Base-by-base conservation (phyloP, 2,113 vertebrate species). In the Plotosus lineatus region DNA sequence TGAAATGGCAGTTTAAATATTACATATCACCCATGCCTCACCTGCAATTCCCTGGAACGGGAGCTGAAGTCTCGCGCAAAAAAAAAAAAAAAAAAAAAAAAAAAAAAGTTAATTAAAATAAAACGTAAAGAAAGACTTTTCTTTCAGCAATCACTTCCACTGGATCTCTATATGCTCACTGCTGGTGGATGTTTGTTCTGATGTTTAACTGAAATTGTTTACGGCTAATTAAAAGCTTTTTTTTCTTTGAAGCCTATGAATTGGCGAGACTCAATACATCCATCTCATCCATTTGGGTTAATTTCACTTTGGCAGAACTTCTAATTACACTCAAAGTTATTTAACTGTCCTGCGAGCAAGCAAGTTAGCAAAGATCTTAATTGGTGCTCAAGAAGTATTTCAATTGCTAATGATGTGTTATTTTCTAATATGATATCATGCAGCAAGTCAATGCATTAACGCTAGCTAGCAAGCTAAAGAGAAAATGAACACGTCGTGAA, bases 81-180 rank as follows among this genome's bases (percentile, higher is more conserved):
- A 66, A n/a, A n/a, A n/a, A n/a, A n/a, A n/a, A n/a, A n/a, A n/a
- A n/a, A n/a, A n/a, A n/a, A n/a, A n/a, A n/a, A n/a, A n/a, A n/a
- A n/a, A n/a, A n/a, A n/a, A n/a, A n/a, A n/a, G n/a, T n/a, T n/a
- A n/a, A n/a, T n/a, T n/a, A n/a, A n/a, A n/a, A n/a, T n/a, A n/a
- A n/a, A n/a, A n/a, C n/a, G n/a, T n/a, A n/a, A n/a, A n/a, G n/a
- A n/a, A n/a, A n/a, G n/a, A n/a, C n/a, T n/a, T n/a, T n/a, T n/a
- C n/a, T n/a, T 28, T 72, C 15, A 9, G 17, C 3, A 1, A 2
- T 73, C 46, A 36, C 26, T 11, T 3, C 46, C 46, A 51, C 46
- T 21, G 31, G 69, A 48, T 72, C 26, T 31, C 46, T 48, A 15
- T 73, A 33, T 51, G 69, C 46, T 73, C 69, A 33, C 46, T 73